These are phyloP conservation scores for Dioctria rufipes DNA, from an alignment of 2,888 invertebrate species.

Conservation along the genomic window DNA sequence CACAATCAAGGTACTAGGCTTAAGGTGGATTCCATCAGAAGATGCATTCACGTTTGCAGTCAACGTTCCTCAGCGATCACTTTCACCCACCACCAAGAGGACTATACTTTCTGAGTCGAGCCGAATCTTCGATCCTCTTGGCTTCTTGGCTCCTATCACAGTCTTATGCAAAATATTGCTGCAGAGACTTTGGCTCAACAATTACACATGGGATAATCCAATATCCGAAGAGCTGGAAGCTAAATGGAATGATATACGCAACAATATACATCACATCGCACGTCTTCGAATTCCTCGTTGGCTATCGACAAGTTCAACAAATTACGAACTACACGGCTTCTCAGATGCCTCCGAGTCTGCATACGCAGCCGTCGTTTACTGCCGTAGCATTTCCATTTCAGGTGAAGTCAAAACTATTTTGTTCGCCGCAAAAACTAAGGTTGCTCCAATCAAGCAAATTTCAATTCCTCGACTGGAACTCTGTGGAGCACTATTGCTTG, in stretches of 20 bases:
- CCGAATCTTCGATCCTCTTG: slow-evolving; percentile 60
- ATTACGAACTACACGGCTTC: slow-evolving; percentile 56
- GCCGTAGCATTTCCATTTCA: slow-evolving; percentile 47
- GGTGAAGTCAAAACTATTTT: slow-evolving; percentile 27
- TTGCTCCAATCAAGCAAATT: slow-evolving; percentile 54
- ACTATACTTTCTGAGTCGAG: slow-evolving; percentile 56
- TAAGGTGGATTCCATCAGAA: neutral
- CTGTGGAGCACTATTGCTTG: slow-evolving; percentile 53
- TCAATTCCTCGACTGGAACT: slow-evolving; percentile 57
- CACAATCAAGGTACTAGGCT: neutral
- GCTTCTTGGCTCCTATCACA: slow-evolving; percentile 56
- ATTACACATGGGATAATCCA: slow-evolving; percentile 60
- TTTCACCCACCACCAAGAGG: slow-evolving; percentile 58
- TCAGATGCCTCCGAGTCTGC: slow-evolving; percentile 61
- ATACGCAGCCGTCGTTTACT: slow-evolving; percentile 59
- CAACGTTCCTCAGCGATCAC: slow-evolving; percentile 53
- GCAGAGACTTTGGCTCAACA: slow-evolving; percentile 60
- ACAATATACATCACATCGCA: too few species aligned
- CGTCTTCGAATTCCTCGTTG: neutral
- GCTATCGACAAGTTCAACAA: neutral
- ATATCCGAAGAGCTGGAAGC: neutral
- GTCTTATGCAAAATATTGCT: slow-evolving; percentile 60
- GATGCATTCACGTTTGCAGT: neutral
- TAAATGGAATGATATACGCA: slow-evolving; percentile 13
- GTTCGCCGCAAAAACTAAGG: slow-evolving; percentile 53